Conservation (phyloP, 2,888 invertebrate genomes). For the Gonocerus acuteangulatus region DNA sequence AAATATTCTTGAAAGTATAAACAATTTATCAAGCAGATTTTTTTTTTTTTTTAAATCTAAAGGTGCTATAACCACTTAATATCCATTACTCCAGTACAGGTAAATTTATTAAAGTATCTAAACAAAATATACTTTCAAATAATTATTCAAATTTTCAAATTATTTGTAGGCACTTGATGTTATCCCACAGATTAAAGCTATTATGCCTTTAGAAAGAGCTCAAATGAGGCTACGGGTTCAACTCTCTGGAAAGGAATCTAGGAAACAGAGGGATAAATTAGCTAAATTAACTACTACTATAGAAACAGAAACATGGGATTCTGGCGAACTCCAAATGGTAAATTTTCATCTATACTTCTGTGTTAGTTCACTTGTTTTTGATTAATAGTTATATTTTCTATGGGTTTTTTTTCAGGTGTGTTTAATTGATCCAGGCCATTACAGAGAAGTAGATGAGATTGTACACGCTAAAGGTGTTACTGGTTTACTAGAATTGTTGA, state of each 20-base stretch:
- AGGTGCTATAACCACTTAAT: background rate
- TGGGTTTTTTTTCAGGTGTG: conserved; percentile 43
- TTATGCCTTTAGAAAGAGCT: conserved; percentile 85
- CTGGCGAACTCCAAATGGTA: conserved; percentile 70
- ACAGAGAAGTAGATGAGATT: conserved; percentile 78
- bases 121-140: no score
- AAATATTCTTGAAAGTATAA: no score
- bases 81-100: no score
- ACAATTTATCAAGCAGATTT: no score
- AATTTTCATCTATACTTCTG: conserved; percentile 52
- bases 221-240: conserved; percentile 85
- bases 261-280: conserved; percentile 74
- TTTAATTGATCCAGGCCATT: conserved; percentile 58
- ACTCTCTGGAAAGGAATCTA: conserved; percentile 71
- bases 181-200: conserved; percentile 72
- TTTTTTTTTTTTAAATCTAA: background rate
- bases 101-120: no score
- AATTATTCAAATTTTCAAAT: no score
- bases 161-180: conserved; percentile 63
- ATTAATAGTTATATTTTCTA: background rate
- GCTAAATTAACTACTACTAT: conserved; percentile 64
- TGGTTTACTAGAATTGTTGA: conserved; percentile 82
- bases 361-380: background rate
- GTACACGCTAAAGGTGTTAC: conserved; percentile 74
- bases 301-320: conserved; percentile 80